Conservation (phyloP, 2,113 vertebrate genomes). For the Leiothrix lutea region DNA sequence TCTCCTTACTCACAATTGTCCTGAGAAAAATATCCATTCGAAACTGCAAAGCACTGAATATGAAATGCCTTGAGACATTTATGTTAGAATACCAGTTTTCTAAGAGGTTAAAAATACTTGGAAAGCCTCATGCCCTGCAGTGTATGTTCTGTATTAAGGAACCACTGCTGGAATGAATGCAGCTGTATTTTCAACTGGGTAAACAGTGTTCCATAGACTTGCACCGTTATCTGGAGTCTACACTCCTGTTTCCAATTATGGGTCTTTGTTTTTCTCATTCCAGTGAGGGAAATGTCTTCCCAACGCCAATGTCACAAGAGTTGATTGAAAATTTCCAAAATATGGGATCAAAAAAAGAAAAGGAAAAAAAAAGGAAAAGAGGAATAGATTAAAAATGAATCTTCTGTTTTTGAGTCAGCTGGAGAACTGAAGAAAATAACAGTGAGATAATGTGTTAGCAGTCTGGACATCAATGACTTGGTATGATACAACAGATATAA, state of each 20-base stretch:
- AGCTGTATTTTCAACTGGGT: not conserved
- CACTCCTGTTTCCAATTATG: conserved; percentile 1
- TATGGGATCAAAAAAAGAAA: not conserved
- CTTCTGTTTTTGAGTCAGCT: not conserved
- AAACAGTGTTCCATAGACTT: not conserved
- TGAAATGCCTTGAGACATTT: not conserved
- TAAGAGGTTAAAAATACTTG: not conserved
- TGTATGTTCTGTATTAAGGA: not conserved
- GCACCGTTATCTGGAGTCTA: not conserved
- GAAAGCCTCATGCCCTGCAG: not conserved
- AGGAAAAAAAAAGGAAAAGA: fast-evolving
- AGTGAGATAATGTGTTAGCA: not conserved
- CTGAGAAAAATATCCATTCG: not conserved
- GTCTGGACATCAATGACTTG: not conserved
- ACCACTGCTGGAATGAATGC: not conserved
- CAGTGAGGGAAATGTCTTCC: not conserved
- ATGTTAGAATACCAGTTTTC: not conserved
- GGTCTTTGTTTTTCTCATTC: not conserved
- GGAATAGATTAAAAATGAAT: not conserved
- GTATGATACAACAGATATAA: not conserved
- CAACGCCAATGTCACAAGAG: not conserved
- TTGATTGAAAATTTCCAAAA: not conserved
- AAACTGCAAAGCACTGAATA: not conserved
- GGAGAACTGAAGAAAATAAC: not conserved
- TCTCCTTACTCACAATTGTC: not conserved